Base-by-base conservation (phyloP, 1,140 invertebrate genomes). In the Trichogramma pretiosum region DNA sequence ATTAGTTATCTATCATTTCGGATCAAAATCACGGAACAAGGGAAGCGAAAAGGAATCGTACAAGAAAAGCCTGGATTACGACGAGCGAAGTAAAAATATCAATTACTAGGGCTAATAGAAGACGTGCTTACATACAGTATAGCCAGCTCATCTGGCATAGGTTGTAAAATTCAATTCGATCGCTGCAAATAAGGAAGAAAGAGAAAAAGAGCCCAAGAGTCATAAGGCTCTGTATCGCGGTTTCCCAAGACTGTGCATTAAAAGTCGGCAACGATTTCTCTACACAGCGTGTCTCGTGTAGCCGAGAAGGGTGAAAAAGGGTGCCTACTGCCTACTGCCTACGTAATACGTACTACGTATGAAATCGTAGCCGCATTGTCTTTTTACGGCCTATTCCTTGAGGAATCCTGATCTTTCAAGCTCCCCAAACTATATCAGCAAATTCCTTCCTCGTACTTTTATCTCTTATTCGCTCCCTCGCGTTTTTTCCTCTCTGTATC, bases 301-400 rank as follows among this genome's bases (percentile, higher is more conserved):
- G n/a, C n/a, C n/a, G n/a, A n/a, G n/a, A n/a, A n/a, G n/a, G n/a
- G n/a, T n/a, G n/a, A n/a, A n/a, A n/a, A n/a, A n/a, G n/a, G n/a
- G n/a, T n/a, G n/a, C n/a, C n/a, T n/a, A n/a, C n/a, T n/a, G n/a
- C n/a, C n/a, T n/a, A n/a, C n/a, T n/a, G n/a, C n/a, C n/a, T 39
- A 1, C 10, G 23, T 36, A 33, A 24, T 42, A 36, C 30, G 9
- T 16, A 41, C 38, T 48, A 35, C 37, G 45, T 16, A 39, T 38
- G 32, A 32, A 0, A 23, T 14, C 42, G 47, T 49, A 57, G 58
- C 52, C 54, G 56, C 58, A 67, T 67, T 67, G 65, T 66, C 63
- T 67, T 67, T 67, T 66, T 66, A 67, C 63, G 62, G 61, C 53
- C 55, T 57, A 17, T 26, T 56, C 50, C 53, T 56, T 54, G 52